Evolutionary conservation across 2,888 invertebrate species (phyloP), one percentile per base, ranked within the genome.

Genomic region (Opisthograptis luteolata): DNA sequence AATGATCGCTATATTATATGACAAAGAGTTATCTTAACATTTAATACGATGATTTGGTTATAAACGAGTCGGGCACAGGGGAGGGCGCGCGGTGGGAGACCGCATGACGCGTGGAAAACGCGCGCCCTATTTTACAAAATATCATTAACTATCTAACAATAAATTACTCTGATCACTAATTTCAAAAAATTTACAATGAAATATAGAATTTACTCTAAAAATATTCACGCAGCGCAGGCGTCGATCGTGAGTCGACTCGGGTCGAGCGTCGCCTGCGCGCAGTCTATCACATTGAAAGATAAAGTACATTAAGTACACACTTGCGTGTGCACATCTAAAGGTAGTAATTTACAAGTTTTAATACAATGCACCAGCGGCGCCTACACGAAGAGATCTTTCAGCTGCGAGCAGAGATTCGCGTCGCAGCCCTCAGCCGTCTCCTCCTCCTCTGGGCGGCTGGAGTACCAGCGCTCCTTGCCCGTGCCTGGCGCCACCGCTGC

Each of bases 311-410:
- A 81, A 73, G 71, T 73, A 74, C 76, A 70, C 65, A 60, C 68
- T 64, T 27, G 54, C 48, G 43, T 75, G 77, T 77, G 65, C 76
- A 84, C 78, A 79, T 76, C 81, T 85, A 85, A 77, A 78, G 70
- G 70, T 76, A 77, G 71, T 80, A 76, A 76, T 83, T 79, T 85
- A 83, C 84, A 85, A 79, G 82, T 77, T 65, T 64, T 53, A 55
- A 55, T 56, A 62, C 58, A 83, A 79, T 73, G 66, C 74, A 74
- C 68, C 60, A 45, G 40, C 52, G 54, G 71, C 65, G 72, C 69
- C 93, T 96, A 96, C 76, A 96, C 96, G 80, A 96, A 96, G 40
- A 96, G 93, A 84, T 96, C 96, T 84, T 96, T 96, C 41, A 96
- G 87, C 32, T 96, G 95, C 58, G 96, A 94, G 87, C 96, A 96